These are phyloP conservation scores for Propithecus coquereli DNA, from an alignment of 2,113 vertebrate species.

Conservation along the genomic window DNA sequence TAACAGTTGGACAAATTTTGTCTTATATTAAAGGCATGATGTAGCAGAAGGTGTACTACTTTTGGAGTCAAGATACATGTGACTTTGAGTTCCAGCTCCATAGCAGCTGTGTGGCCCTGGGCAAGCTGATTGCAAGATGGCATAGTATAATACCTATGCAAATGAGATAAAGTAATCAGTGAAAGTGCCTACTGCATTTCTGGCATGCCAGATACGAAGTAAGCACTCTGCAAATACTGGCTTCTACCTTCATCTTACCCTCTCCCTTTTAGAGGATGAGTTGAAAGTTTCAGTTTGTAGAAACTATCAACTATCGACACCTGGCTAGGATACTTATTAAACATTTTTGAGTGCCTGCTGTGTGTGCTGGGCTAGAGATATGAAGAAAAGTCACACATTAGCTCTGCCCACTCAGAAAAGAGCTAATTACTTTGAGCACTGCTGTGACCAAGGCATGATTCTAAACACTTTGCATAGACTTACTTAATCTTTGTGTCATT, in stretches of 20 bases:
- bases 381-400: not conserved
- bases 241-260: not conserved
- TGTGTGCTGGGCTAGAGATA: not conserved
- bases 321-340: not conserved
- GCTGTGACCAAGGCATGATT: accelerated
- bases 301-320: not conserved
- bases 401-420: not conserved
- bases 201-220: not conserved
- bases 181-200: no score
- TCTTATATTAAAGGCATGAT: not conserved
- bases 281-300: not conserved
- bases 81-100: not conserved
- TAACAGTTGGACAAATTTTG: not conserved
- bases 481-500: not conserved
- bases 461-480: not conserved
- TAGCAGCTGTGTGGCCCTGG: not conserved
- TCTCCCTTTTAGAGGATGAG: not conserved
- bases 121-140: not conserved
- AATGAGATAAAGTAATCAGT: accelerated
- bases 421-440: not conserved
- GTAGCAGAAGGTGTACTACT: not conserved
- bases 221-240: accelerated
- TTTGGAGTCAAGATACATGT: not conserved
- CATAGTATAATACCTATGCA: not conserved
- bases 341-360: not conserved